Percentiles rank a stretch among this genome's conserved stretches.
These are phyloP conservation scores for Phortica okadai DNA, from an alignment of 2,888 invertebrate species.

Conservation along the genomic window DNA sequence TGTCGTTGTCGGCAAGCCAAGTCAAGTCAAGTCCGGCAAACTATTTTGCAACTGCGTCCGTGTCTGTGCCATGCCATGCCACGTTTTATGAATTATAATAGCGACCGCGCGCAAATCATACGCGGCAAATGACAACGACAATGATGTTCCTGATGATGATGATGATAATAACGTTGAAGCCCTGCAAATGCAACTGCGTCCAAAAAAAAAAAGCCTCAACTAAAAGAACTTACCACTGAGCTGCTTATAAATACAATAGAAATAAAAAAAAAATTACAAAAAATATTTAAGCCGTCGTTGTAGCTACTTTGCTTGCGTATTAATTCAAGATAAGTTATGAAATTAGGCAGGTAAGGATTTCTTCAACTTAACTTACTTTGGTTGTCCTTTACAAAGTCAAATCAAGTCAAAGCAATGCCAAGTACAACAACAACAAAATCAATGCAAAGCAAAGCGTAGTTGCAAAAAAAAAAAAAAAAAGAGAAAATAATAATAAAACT, in stretches of 20 bases:
- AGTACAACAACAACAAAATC: slow-evolving; percentile 9
- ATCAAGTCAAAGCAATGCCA: slow-evolving; percentile 1
- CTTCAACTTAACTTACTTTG: not conserved
- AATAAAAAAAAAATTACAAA: not conserved
- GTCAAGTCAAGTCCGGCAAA: not conserved
- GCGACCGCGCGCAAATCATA: slow-evolving; percentile 40
- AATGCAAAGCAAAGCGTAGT: slow-evolving; percentile 13
- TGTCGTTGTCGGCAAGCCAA: too few relatives aligned
- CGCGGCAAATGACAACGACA: slow-evolving; percentile 13
- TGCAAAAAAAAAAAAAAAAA: not conserved
- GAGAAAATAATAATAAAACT: not conserved
- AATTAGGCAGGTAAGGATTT: slow-evolving; percentile 14
- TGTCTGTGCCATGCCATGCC: slow-evolving; percentile 51
- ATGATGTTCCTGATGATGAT: not conserved
- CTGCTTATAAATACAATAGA: slow-evolving; percentile 27
- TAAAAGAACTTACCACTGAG: slow-evolving; percentile 5
- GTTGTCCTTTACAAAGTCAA: not conserved
- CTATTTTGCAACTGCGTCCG: slow-evolving; percentile 16
- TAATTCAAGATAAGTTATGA: slow-evolving; percentile 21
- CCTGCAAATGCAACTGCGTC: slow-evolving; percentile 24
- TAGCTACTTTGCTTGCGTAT: slow-evolving; percentile 1
- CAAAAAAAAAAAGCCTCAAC: not conserved
- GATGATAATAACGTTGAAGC: slow-evolving; percentile 12
- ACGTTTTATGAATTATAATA: slow-evolving; percentile 66
- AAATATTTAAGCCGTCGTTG: slow-evolving; percentile 3